phyloP scores from a whole-genome alignment of 2,113 vertebrate genomes.

The Anarhynchus alexandrinus region DNA sequence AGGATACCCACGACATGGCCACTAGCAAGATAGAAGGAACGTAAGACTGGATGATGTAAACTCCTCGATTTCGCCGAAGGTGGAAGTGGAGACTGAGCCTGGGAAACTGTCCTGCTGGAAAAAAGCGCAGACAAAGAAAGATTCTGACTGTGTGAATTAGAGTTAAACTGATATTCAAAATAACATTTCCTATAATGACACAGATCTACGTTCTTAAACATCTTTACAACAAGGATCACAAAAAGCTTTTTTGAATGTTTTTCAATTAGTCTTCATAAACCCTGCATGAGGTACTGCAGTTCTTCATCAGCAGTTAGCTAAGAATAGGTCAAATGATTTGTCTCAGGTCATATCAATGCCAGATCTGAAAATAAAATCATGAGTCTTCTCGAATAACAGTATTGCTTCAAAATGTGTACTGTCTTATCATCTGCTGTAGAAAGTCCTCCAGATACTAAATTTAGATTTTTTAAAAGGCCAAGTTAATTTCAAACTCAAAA shows the following conservation, averaged over 20 bases:
- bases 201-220: background rate
- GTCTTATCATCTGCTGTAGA: slow-evolving; percentile 66
- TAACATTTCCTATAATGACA: background rate
- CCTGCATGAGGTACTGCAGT: background rate
- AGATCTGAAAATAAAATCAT: slow-evolving; percentile 64
- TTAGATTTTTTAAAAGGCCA: slow-evolving; percentile 66
- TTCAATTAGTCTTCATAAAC: background rate
- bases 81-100: slow-evolving; percentile 91
- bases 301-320: slow-evolving; percentile 26
- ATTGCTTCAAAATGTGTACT: slow-evolving; percentile 64
- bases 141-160: background rate
- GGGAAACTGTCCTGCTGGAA: slow-evolving; percentile 90
- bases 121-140: background rate
- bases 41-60: slow-evolving; percentile 98
- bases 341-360: slow-evolving; percentile 55
- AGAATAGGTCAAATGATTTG: slow-evolving; percentile 56
- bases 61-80: slow-evolving; percentile 88
- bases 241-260: background rate
- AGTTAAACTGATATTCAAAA: background rate
- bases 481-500: slow-evolving; percentile 68
- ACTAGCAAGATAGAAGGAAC: slow-evolving; percentile 94
- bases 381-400: slow-evolving; percentile 54
- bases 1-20: slow-evolving; percentile 99
- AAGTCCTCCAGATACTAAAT: slow-evolving; percentile 69
- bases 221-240: background rate